phyloP scores from a whole-genome alignment of 2,797 vertebrate genomes.

The Diglossa cyanea region DNA sequence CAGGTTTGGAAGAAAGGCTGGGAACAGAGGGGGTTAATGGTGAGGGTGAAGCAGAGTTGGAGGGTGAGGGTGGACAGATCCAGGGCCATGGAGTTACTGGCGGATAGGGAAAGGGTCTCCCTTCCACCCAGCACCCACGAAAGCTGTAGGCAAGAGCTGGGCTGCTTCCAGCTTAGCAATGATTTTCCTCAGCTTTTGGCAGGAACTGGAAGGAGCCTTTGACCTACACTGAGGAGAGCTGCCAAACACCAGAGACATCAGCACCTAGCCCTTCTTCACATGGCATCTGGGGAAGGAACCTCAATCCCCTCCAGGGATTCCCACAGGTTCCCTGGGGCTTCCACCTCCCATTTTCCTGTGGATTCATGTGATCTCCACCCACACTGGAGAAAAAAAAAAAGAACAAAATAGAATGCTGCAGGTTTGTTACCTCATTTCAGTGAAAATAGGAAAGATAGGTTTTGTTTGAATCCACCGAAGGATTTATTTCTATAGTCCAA shows the following conservation, averaged over 20 bases:
- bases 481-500: neutral
- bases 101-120: neutral
- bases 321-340: neutral
- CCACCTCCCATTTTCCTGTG: neutral
- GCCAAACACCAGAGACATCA: neutral
- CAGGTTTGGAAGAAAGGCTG: neutral
- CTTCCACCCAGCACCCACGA: neutral
- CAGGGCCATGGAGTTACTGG: neutral
- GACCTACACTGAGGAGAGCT: neutral
- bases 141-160: neutral
- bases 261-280: neutral
- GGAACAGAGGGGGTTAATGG: neutral
- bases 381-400: neutral
- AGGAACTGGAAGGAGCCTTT: neutral
- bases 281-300: neutral
- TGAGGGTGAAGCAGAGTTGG: rapidly evolving
- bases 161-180: neutral
- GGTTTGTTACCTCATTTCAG: neutral
- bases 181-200: neutral
- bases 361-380: neutral
- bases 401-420: neutral
- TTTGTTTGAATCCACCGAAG: neutral
- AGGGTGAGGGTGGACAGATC: neutral
- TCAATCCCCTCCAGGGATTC: neutral
- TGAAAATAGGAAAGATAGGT: neutral